phyloP scores from a whole-genome alignment of 2,113 vertebrate species.

The Pardalotus punctatus region DNA sequence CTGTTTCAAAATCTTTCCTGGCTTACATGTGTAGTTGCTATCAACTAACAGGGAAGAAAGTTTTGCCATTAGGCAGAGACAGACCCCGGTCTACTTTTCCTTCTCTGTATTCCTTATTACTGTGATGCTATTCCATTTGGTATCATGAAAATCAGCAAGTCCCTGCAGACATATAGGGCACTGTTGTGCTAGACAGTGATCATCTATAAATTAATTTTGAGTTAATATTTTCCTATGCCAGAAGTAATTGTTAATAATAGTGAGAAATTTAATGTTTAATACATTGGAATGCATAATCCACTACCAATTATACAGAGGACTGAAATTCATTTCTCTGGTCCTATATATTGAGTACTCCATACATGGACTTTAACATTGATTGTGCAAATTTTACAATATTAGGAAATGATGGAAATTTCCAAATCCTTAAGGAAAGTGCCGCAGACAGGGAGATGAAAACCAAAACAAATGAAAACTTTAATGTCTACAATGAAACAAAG shows the following conservation, averaged over 20 bases:
- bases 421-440: background rate
- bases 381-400: background rate
- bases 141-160: background rate
- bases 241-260: background rate
- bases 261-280: background rate
- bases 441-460: background rate
- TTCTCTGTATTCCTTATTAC: background rate
- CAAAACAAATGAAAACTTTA: background rate
- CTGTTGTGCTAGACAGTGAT: background rate
- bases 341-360: background rate
- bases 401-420: background rate
- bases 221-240: background rate
- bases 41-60: background rate
- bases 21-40: background rate
- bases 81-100: background rate
- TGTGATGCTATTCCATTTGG: background rate
- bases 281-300: background rate
- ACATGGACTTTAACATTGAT: background rate
- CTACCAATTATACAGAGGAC: background rate
- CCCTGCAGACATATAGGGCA: background rate
- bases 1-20: background rate
- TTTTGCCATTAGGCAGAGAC: background rate
- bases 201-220: conserved; percentile 5
- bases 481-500: background rate
- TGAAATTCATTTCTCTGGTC: background rate